Conservation (phyloP, 2,888 invertebrate genomes). For the Hoplodrina blanda region DNA sequence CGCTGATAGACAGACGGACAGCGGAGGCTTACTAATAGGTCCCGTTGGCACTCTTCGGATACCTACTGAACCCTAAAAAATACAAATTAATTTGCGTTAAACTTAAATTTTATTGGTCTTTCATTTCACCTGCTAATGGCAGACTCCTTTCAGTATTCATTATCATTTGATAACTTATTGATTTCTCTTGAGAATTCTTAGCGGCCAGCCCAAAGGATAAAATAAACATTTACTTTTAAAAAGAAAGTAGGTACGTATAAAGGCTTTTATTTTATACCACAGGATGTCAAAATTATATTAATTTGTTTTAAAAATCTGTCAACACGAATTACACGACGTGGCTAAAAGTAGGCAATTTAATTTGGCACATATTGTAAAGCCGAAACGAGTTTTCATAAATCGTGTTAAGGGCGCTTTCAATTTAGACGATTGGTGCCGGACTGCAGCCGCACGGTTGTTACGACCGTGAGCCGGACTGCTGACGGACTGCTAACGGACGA, state of each 20-base stretch:
- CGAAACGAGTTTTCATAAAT: conserved; percentile 66
- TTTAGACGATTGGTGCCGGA: too few relatives aligned
- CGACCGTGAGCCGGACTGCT: too few relatives aligned
- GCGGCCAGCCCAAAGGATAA: not conserved
- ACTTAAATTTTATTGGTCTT: not conserved
- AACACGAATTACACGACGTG: conserved; percentile 37
- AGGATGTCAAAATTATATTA: conserved; percentile 21
- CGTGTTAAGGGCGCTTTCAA: too few relatives aligned
- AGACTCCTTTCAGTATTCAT: conserved; percentile 23
- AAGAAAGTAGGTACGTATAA: conserved; percentile 9
- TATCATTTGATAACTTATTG: conserved; percentile 12
- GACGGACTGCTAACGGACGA: too few relatives aligned
- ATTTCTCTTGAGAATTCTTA: conserved; percentile 24
- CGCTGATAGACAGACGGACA: too few relatives aligned
- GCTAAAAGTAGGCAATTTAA: conserved; percentile 61
- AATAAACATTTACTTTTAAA: conserved; percentile 12
- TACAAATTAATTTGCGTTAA: not conserved
- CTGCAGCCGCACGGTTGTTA: too few relatives aligned
- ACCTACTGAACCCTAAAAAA: not conserved
- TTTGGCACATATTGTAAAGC: conserved; percentile 55
- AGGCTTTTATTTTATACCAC: conserved; percentile 15
- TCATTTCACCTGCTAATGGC: not conserved
- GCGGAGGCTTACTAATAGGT: too few relatives aligned
- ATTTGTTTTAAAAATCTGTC: conserved; percentile 43
- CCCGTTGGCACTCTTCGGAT: too few relatives aligned